Evolutionary conservation across 2,888 invertebrate species (phyloP), one percentile per base, ranked within the genome.

Genomic region (Pseudanteris insignis): DNA sequence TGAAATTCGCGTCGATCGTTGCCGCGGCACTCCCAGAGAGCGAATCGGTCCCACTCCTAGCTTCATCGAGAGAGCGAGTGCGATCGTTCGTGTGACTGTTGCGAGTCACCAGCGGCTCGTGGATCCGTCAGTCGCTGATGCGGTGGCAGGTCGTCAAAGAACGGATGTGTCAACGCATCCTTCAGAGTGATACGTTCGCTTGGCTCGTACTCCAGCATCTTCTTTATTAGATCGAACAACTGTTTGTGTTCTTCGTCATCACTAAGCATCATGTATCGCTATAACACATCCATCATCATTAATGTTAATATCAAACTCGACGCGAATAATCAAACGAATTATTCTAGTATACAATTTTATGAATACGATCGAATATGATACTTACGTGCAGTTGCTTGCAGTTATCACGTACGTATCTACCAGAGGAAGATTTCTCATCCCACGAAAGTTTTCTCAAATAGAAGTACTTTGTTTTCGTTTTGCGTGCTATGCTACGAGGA

Each of bases 181-280:
- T 85, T 85, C 71, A 99, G 84, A 70, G 91, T 89, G 75, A 98
- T 89, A 64, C 99, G 86, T 76, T 92, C 90, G 61, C 89, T 84
- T 15, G 98, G 98, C 80, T 98, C 96, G 82, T 97, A 99, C 72
- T 96, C 96, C 79, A 99, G 84, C 98, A 99, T 98, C 81, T 90
- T 88, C 73, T 90, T 88, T 70, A 99, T 89, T 77, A 99, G 85
- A 80, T 97, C 95, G 81, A 99, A 98, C 74, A 99, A 84, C 78
- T 92, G 90, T 64, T 90, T 87, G 81, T 97, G 92, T 75, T 98
- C 97, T 68, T 92, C 89, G 71, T 92, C 91, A 70, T 93, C 94
- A 73, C 86, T 88, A 76, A 89, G 86, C 81, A 93, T 87, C 81
- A 93, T 87, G 82, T 96, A 96, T 82, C 96, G 89, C 92, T n/a